Evolutionary conservation across 2,113 vertebrate genomes (phyloP), one percentile per base, ranked within the genome.

Genomic region (Cryptotis parvus): DNA sequence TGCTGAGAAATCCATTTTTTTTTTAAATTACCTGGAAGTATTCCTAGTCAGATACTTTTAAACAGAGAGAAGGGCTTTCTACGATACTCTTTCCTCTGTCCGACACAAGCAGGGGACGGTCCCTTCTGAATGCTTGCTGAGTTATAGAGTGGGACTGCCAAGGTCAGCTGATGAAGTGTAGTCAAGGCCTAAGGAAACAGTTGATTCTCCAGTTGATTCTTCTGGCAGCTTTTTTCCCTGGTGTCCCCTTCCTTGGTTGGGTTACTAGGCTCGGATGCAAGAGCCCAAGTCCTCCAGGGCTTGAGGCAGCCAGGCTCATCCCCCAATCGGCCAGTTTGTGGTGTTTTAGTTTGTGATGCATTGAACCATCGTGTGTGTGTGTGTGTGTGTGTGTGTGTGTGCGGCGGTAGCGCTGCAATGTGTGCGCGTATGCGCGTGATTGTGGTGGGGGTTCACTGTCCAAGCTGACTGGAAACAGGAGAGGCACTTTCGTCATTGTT

Each of bases 111-210:
- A n/a, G n/a, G n/a, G n/a, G n/a, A n/a, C n/a, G n/a, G n/a, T 20
- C 49, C 24, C 9, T 1, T 82, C 69, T 70, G 58, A 66, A 33
- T 37, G 73, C 6, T 16, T 39, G 37, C 11, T 20, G 27, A 43
- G 29, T 20, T 55, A n/a, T 35, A 29, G 33, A 58, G 2, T 24
- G 1, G 26, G 10, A 27, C 4, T 55, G 35, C 58, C 0, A 2
- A n/a, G 9, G 18, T 31, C 26, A 24, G 72, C 52, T 63, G 29
- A 9, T 9, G 6, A 45, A 52, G 14, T 27, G 45, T 24, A 66
- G 9, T n/a, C 65, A 37, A 75, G 72, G 35, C 41, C 76, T 9
- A 9, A 66, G 24, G 76, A 39, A 58, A 9, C n/a, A 41, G 0
- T 10, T 35, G 29, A 31, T 0, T 29, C 27, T 78, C 89, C 1